Evolutionary conservation across 2,113 vertebrate genomes (phyloP), one percentile per base, ranked within the genome.

Genomic region (Nibea albiflora): DNA sequence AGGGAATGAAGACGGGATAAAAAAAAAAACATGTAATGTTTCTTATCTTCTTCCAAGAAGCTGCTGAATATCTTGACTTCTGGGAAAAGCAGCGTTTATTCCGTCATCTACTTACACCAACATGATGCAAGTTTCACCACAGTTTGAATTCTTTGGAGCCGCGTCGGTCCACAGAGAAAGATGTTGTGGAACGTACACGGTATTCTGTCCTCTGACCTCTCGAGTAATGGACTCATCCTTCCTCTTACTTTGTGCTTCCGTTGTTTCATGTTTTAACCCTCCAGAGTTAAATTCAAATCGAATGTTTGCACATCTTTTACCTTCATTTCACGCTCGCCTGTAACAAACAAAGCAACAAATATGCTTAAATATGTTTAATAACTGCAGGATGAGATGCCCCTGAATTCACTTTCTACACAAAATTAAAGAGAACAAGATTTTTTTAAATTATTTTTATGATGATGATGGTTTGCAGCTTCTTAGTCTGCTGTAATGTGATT

Each of bases 1-100:
- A 80, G 69, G 66, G 58, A 73, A 76, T 63, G 62, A 67, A 53
- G 54, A 28, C 12, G n/a, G n/a, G 22, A 63, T 73, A 71, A 63
- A 19, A 63, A 22, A 31, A 11, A 63, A 22, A 24, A 11, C 16
- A 11, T 1, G 4, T 4, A 31, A 42, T 3, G 4, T 73, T 58
- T 52, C 2, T 12, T 47, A 39, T 62, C 15, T 46, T 35, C n/a
- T n/a, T 1, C 9, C 0, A 35, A 35, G 22, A 28, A 4, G 11
- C 22, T 70, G 76, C 52, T 50, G 6, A 53, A 54, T 35, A 11
- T 64, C 5, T 42, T 19, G 69, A n/a, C 8, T 64, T 16, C 15
- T 11, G 1, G 7, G 54, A 62, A 56, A 60, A 57, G n/a, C 24
- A 62, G 4, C 56, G 56, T 65, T 60, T 69, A 22, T 53, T 73